Percentiles rank a stretch among this genome's conserved stretches.
Conservation (phyloP, 2,797 vertebrate species). For the Scarus forsteni region DNA sequence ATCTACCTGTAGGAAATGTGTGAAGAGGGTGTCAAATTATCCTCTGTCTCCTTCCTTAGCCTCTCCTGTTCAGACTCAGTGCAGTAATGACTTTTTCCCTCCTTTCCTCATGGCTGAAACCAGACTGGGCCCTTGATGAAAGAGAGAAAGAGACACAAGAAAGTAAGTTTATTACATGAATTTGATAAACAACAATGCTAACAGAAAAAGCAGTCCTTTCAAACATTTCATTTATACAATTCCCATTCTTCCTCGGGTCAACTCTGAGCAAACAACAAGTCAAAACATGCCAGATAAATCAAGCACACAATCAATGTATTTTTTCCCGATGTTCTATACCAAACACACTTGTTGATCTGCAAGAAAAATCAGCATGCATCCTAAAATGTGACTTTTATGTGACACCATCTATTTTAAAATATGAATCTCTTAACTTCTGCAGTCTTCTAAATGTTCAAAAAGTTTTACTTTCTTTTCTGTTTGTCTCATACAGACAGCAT, state of each 20-base stretch:
- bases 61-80: constrained; percentile 39
- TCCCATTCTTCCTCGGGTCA: too few relatives aligned
- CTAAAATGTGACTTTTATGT: not conserved
- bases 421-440: constrained; percentile 3
- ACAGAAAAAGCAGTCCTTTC: too few relatives aligned
- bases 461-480: not conserved
- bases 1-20: constrained; percentile 65
- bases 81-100: constrained; percentile 31
- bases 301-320: too few relatives aligned
- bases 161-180: not conserved
- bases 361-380: not conserved
- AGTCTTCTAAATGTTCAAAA: not conserved
- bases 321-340: too few relatives aligned
- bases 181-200: not conserved
- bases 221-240: too few relatives aligned
- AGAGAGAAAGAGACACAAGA: constrained; percentile 3
- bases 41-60: constrained; percentile 13
- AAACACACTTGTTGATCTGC: too few relatives aligned
- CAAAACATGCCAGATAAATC: not conserved
- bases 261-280: too few relatives aligned
- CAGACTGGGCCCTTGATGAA: constrained; percentile 39
- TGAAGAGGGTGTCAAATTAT: constrained; percentile 27
- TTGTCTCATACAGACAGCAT: not conserved
- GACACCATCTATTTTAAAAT: not conserved
- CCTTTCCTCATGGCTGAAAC: constrained; percentile 61